Base-by-base conservation (phyloP, 2,797 vertebrate genomes). In the Clangula hyemalis region DNA sequence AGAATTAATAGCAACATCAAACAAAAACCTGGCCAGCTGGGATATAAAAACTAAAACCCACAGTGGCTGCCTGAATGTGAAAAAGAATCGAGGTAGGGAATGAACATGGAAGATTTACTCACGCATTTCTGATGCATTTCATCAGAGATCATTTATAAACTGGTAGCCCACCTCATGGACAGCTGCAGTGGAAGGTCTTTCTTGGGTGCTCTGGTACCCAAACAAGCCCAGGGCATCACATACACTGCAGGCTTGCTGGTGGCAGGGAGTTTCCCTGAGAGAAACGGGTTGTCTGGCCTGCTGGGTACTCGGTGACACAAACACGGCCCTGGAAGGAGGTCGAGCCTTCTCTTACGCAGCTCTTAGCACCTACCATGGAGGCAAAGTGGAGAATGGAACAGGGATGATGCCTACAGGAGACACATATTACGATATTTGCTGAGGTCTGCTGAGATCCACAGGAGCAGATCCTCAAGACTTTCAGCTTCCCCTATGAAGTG, bases 1-100 rank as follows among this genome's bases (percentile, higher is more conserved):
- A 57, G 79, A 94, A 93, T 88, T 93, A 91, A 85, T 27, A 92
- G 75, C 93, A 84, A 24, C 68, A 60, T 78, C 95, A 87, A 91
- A 87, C 32, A 71, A 93, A 94, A 56, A 3, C 54, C 30, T 30
- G 77, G 57, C 54, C 57, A 85, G 17, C 24, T 66, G 83, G 36
- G 71, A 58, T 77, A 41, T n/a, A 53, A 93, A 79, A 91, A 21
- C 34, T 36, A 74, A 85, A 87, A 14, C 30, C 28, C n/a, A 60
- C 60, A 36, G 13, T 11, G 30, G 25, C 36, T 90, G 12, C 32
- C 34, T 85, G 74, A 87, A 39, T 28, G n/a, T 1, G 3, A 65
- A 79, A 93, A 90, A 18, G 81, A 85, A 51, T 32, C 47, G 49
- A 92, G n/a, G 64, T 70, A 66, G 53, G 12, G 18, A 86, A 60